Conservation (phyloP, 2,797 vertebrate species). For the Anisognathus igniventris region DNA sequence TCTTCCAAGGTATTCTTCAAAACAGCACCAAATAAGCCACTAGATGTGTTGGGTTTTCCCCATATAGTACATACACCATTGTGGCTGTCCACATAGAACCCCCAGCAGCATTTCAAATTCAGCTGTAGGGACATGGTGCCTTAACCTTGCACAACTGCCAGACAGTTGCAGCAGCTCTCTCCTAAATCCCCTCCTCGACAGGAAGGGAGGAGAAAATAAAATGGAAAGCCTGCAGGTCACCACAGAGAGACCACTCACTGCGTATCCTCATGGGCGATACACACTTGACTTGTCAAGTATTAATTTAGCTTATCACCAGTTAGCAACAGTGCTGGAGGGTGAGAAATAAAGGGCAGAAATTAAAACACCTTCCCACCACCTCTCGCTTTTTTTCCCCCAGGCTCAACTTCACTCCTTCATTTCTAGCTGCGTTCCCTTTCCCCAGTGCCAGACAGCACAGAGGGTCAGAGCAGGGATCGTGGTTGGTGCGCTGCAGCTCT, state of each 20-base stretch:
- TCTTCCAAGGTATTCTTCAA: background rate
- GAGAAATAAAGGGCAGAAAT: background rate
- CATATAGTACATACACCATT: background rate
- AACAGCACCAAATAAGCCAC: background rate
- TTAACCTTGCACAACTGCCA: background rate
- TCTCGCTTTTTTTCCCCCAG: background rate
- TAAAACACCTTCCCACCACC: background rate
- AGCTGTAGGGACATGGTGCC: background rate
- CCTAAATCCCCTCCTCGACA: background rate
- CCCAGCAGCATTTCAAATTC: background rate
- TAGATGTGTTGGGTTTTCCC: background rate
- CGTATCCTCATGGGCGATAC: fast-evolving
- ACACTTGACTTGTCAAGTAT: background rate
- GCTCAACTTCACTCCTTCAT: background rate
- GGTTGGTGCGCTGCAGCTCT: background rate
- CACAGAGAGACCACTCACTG: background rate
- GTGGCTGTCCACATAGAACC: background rate
- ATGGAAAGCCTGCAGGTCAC: background rate
- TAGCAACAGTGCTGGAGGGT: background rate
- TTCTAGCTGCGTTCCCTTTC: background rate
- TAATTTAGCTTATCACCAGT: background rate
- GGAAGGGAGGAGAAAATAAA: background rate
- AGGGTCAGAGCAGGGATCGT: fast-evolving
- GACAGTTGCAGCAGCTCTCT: background rate
- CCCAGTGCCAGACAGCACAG: fast-evolving